phyloP scores from a whole-genome alignment of 2,888 invertebrate species.

The Rhingia rostrata region DNA sequence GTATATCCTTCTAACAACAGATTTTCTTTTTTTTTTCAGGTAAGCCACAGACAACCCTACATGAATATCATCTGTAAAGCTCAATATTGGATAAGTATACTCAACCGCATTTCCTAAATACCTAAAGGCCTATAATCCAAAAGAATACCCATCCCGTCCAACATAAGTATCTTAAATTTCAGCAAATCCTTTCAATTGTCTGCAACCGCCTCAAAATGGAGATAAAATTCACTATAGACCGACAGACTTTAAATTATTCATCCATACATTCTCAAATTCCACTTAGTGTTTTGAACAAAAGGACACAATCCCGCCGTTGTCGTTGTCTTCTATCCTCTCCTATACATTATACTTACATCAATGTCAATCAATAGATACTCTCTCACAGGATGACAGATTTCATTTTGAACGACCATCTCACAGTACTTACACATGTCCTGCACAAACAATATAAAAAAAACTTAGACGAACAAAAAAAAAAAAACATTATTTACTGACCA shows the following conservation, averaged over 20 bases:
- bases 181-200: no score
- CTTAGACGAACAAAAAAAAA: background rate
- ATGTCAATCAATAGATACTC: conserved; percentile 39
- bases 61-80: no score
- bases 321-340: background rate
- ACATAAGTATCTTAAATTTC: no score
- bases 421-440: conserved; percentile 40
- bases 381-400: conserved; percentile 12
- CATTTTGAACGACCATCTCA: conserved; percentile 41
- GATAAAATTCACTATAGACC: background rate
- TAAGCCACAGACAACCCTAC: background rate
- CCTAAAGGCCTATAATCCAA: no score
- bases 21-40: background rate
- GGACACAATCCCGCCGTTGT: background rate
- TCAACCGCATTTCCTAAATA: no score
- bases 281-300: conserved; percentile 40
- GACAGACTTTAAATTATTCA: conserved; percentile 39
- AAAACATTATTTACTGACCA: conserved; percentile 20
- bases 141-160: no score
- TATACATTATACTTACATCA: conserved; percentile 24
- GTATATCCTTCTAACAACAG: background rate
- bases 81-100: no score
- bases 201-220: background rate
- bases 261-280: conserved; percentile 33
- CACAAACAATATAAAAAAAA: conserved; percentile 13